Evolutionary conservation across 1,140 invertebrate species (phyloP), one percentile per base, ranked within the genome.

Genomic region (Zaprionus ghesquierei): DNA sequence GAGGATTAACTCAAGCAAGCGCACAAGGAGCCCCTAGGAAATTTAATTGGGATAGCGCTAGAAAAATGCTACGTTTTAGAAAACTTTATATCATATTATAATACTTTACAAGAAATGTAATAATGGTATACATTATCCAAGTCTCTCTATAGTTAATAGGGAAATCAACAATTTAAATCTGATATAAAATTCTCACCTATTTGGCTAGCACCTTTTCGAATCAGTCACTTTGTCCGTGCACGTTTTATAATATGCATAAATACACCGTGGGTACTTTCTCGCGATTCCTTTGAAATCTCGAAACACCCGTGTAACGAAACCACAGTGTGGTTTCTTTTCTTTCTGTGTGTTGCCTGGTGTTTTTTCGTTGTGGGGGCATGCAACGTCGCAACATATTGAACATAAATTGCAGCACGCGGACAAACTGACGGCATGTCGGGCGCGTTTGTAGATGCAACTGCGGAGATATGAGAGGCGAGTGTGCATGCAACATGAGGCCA

Each of bases 401-500:
- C 65, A 72, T 66, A 72, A 72, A 60, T 60, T 68, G 64, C 49
- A 68, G 23, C 50, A 18, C 50, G n/a, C 60, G 10, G 46, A 63
- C 50, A 35, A 63, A 56, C 51, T 55, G 49, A 31, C 29, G 31
- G 56, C 64, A 60, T 60, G 69, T 33, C 50, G 70, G 61, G 18
- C 41, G 41, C 41, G 41, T 44, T 44, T 60, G 55, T 22, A 69
- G 70, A 73, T 73, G 38, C 27, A 22, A 46, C 49, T 18, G 35
- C 35, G 29, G 27, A 73, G 64, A 73, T 73, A 73, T 9, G 46
- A 44, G 27, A 31, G 15, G 33, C 44, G 64, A 59, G 53, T 72
- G n/a, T n/a, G n/a, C 55, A 60, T 73, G 70, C 70, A 73, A 73
- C 70, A 73, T 60, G 56, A 61, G 38, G 41, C 38, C 35, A 44